Evolutionary conservation across 2,888 invertebrate species (phyloP).

Genomic region (Camponotus fellah): DNA sequence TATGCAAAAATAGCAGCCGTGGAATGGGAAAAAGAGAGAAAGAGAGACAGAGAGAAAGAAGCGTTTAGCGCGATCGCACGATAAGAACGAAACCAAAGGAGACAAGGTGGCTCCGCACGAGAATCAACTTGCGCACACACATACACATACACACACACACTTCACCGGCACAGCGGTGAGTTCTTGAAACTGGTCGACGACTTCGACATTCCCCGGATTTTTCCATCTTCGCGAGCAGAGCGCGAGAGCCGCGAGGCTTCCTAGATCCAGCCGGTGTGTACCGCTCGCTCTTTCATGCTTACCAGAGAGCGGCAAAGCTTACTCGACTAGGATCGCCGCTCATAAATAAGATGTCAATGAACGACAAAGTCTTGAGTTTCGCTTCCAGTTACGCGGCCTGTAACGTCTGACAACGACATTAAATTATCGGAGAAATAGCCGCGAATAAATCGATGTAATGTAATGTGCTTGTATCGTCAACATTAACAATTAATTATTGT

Average conservation of each 20-base stretch:
- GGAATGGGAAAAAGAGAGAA: not conserved
- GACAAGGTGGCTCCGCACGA: conserved; percentile 69
- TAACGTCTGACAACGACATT: conserved; percentile 15
- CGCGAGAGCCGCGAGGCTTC: conserved; percentile 53
- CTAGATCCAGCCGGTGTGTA: conserved; percentile 43
- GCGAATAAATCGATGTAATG: conserved; percentile 9
- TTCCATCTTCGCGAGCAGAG: conserved; percentile 68
- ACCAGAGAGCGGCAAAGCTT: conserved; percentile 52
- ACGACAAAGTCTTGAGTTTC: conserved; percentile 53
- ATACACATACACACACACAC: not conserved
- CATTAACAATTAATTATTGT: conserved; percentile 15
- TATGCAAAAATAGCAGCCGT: conserved; percentile 27
- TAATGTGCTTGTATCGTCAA: not conserved
- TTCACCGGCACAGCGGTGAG: conserved; percentile 57
- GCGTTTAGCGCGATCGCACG: conserved; percentile 50
- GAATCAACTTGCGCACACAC: conserved; percentile 65
- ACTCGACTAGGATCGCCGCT: conserved; percentile 54
- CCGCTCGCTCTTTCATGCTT: conserved; percentile 54
- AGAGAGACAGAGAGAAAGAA: conserved; percentile 5
- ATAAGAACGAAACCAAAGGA: conserved; percentile 70
- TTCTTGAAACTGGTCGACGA: conserved; percentile 78
- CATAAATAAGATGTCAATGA: conserved; percentile 59
- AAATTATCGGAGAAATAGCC: not conserved
- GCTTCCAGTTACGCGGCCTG: conserved; percentile 47
- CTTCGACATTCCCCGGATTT: conserved; percentile 81